Percentiles rank a stretch among this genome's conserved stretches.
These are phyloP conservation scores for Lindbergichthys nudifrons DNA, from an alignment of 2,797 vertebrate species.

Conservation along the genomic window DNA sequence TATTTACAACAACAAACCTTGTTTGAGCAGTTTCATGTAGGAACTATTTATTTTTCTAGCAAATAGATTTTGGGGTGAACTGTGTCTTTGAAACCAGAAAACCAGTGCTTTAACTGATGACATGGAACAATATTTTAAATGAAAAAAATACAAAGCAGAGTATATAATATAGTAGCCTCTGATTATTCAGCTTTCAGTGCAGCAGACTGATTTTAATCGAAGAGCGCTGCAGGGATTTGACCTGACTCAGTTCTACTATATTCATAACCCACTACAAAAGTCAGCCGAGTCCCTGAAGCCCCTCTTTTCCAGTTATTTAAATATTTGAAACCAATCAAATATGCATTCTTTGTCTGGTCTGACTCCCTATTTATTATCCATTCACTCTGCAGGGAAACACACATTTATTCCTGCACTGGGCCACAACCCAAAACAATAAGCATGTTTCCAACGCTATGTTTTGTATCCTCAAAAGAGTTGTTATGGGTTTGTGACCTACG, in stretches of 20 bases:
- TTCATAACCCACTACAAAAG: slow-evolving; percentile 28
- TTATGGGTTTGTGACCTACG: slow-evolving; percentile 29
- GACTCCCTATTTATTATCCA: slow-evolving; percentile 71
- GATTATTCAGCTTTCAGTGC: neutral
- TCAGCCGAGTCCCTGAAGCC: slow-evolving; percentile 3
- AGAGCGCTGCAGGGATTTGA: slow-evolving; percentile 16
- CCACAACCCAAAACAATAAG: neutral
- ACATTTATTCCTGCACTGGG: slow-evolving; percentile 31
- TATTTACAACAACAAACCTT: too few species aligned
- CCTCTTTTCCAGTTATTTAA: slow-evolving; percentile 40
- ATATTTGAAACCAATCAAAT: slow-evolving; percentile 67
- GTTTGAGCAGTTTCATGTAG: too few species aligned
- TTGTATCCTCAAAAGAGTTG: slow-evolving; percentile 13
- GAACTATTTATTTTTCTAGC: too few species aligned
- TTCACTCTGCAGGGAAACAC: slow-evolving; percentile 64
- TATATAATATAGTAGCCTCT: neutral
- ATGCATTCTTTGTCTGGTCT: slow-evolving; percentile 49
- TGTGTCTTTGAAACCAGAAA: neutral
- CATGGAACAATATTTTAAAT: neutral
- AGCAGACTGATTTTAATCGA: neutral
- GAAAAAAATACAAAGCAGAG: neutral
- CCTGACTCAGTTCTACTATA: neutral
- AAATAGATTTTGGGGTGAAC: too few species aligned
- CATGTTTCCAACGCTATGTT: slow-evolving; percentile 24
- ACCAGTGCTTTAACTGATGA: neutral